Evolutionary conservation across 2,797 vertebrate genomes (phyloP).

Genomic region (Apogon talboti): DNA sequence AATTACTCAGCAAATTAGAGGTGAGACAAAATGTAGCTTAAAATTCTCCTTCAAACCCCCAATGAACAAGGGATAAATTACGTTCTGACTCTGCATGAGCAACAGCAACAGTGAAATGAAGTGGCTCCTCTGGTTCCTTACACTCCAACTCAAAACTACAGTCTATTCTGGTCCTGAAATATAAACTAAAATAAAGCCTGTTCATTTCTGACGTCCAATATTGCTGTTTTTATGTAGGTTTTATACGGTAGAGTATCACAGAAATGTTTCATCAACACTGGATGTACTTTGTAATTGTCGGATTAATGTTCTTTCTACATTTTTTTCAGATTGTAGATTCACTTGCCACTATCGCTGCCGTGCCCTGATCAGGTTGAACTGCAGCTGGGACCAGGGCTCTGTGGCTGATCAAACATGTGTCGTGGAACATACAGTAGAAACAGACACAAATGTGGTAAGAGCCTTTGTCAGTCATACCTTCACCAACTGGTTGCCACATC

Average conservation of each 20-base stretch:
- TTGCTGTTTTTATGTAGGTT: too few species aligned
- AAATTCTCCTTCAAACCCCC: too few species aligned
- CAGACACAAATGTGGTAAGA: slow-evolving; percentile 97
- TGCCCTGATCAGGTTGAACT: slow-evolving; percentile 91
- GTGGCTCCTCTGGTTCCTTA: background rate
- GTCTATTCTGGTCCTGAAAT: background rate
- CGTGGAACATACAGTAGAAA: slow-evolving; percentile 88
- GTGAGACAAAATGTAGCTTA: too few species aligned
- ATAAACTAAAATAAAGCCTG: background rate
- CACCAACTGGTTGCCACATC: background rate
- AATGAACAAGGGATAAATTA: too few species aligned
- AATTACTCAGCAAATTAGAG: too few species aligned
- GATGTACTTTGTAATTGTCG: background rate
- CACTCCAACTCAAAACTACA: background rate
- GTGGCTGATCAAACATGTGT: slow-evolving; percentile 66
- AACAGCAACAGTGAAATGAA: too few species aligned
- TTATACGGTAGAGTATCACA: background rate
- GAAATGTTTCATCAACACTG: background rate
- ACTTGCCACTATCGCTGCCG: slow-evolving; percentile 95
- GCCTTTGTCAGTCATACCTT: background rate
- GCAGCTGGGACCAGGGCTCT: slow-evolving; percentile 83
- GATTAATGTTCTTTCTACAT: slow-evolving; percentile 3
- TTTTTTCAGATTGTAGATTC: slow-evolving; percentile 91
- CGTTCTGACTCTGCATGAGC: too few species aligned
- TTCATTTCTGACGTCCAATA: background rate